Base-by-base conservation (phyloP, 2,797 vertebrate genomes). In the Pseudocheirus occidentalis region DNA sequence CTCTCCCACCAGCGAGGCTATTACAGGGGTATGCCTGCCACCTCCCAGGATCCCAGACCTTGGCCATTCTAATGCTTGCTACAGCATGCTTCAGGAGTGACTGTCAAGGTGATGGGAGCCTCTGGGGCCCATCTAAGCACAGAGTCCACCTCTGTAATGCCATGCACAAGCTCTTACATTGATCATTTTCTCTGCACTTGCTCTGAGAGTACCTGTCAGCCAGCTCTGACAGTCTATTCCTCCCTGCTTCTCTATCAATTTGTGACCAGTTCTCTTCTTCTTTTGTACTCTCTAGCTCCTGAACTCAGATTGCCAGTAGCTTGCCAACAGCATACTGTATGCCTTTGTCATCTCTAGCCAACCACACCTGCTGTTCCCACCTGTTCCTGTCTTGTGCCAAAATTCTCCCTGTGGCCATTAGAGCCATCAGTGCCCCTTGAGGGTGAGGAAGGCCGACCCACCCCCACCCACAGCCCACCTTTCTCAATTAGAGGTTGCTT, bases 351-450 rank as follows among this genome's bases (percentile, higher is more conserved):
- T 97, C 95, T 97, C 96, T 92, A 34, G 97, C 97, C 96, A 59
- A 89, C 73, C 97, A 97, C 98, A 98, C 98, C 98, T 98, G 98
- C 98, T 97, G 97, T 57, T 21, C 95, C 98, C 98, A 98, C 98
- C 98, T 98, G 98, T 95, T 92, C 97, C 93, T 0, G n/a, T 89
- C 95, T 94, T 93, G 97, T 97, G 98, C 98, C 98, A 98, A 66
- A 90, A 96, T 93, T 96, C 96, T 97, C 94, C 97, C 97, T 66
- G 94, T 97, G 50, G 97, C 97, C 97, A 94, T 97, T 92, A 34
- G 90, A 50, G 95, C 93, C 95, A 95, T 97, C 96, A 89, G 6
- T 0, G 55, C 90, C 95, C 94, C 94, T 95, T 92, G 93, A 94
- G 89, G 29, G 95, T 87, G 87, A 96, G 66, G 55, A 97, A 96